Conservation (phyloP, 2,113 vertebrate genomes). For the Arizona elegans region DNA sequence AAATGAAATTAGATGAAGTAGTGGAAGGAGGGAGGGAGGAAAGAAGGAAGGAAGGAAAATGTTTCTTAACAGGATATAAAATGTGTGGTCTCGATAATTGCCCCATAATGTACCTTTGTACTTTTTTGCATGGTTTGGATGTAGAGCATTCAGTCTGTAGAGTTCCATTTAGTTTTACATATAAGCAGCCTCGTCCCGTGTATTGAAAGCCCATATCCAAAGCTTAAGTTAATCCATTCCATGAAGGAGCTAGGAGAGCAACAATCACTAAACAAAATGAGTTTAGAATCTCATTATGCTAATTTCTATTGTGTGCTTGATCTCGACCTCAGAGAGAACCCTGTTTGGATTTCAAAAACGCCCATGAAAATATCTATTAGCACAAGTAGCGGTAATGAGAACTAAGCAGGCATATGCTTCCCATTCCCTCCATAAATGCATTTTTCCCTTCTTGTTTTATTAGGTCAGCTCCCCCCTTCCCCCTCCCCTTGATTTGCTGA, state of each 20-base stretch:
- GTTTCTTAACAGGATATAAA: not conserved
- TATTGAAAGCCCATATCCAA: not conserved
- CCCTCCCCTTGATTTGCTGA: conserved; percentile 50
- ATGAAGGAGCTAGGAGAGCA: not conserved
- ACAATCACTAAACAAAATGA: not conserved
- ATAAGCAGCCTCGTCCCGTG: not conserved
- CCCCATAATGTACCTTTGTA: not conserved
- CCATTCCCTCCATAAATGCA: conserved; percentile 13
- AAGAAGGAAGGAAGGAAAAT: not conserved
- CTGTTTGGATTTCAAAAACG: not conserved
- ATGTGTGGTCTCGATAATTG: not conserved
- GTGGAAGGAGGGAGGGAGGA: not conserved
- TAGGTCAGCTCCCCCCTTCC: conserved; percentile 13
- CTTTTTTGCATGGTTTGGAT: not conserved
- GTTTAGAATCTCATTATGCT: not conserved
- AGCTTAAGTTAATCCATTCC: not conserved
- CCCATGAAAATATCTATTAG: conserved; percentile 3
- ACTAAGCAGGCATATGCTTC: conserved; percentile 40
- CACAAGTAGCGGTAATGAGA: conserved; percentile 27
- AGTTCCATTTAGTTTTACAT: not conserved
- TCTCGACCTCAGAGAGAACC: not conserved
- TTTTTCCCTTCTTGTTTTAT: conserved; percentile 28
- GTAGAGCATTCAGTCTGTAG: not conserved
- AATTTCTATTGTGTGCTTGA: not conserved
- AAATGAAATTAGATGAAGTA: not conserved